These are phyloP conservation scores for Neoniphon sammara DNA, from an alignment of 2,797 vertebrate species.

Conservation along the genomic window DNA sequence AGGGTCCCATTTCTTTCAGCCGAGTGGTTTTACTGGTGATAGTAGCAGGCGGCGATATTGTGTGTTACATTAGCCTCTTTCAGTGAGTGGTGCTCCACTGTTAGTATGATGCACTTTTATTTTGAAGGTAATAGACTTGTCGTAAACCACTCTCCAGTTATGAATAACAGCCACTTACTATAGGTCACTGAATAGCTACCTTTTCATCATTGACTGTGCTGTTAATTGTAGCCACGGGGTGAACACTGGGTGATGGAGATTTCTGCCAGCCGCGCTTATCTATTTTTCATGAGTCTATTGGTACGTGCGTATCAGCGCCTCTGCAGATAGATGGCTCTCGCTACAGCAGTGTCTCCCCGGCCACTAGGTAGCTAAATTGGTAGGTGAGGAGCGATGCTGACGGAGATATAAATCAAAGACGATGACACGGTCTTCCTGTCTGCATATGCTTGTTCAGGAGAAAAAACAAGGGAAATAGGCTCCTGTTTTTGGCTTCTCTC, in stretches of 20 bases:
- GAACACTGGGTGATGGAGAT: constrained; percentile 40
- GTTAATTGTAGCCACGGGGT: constrained; percentile 55
- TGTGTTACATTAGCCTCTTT: constrained; percentile 30
- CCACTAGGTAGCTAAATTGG: constrained; percentile 17
- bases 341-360: neutral
- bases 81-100: constrained; percentile 7
- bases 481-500: constrained; percentile 9
- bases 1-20: constrained; percentile 40
- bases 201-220: constrained; percentile 43
- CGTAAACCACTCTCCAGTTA: constrained; percentile 3
- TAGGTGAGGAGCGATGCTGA: constrained; percentile 27
- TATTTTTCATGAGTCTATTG: constrained; percentile 43
- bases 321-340: constrained; percentile 22
- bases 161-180: constrained; percentile 22
- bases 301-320: constrained; percentile 18
- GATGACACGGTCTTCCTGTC: constrained; percentile 6
- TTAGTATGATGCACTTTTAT: constrained; percentile 16
- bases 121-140: constrained; percentile 34
- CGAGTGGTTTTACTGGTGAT: constrained; percentile 36
- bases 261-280: constrained; percentile 48
- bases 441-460: constrained; percentile 10
- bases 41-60: constrained; percentile 21
- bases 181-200: constrained; percentile 16
- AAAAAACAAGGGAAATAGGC: neutral
- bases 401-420: constrained; percentile 20